Base-by-base conservation (phyloP, 2,888 invertebrate species). In the Eilema depressum region DNA sequence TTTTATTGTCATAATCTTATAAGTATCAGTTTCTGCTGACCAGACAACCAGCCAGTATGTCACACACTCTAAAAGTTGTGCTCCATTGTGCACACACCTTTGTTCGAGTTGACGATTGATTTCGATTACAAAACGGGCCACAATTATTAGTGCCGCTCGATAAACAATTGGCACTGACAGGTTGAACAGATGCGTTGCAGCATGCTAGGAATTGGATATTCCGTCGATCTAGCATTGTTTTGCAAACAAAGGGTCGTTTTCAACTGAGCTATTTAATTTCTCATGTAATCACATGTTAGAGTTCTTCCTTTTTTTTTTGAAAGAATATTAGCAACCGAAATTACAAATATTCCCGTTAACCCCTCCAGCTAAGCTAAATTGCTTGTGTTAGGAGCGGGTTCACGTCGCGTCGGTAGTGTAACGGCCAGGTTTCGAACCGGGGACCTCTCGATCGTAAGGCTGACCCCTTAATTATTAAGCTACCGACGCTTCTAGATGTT, bases 21-120 rank as follows among this genome's bases (percentile, higher is more conserved):
- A n/a, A n/a, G 20, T 20, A 53, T n/a, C n/a, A 20, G 20, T 20
- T 53, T n/a, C 33, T 53, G 41, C 53, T 65, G 12, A 60, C 64
- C 66, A 70, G 41, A 17, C 69, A n/a, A 63, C 17, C 74, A 11
- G 0, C 0, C 86, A 71, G 85, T 92, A 85, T 88, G 86, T 91
- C 85, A 72, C 69, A 56, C 68, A 70, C 81, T 81, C 83, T 88
- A 88, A 90, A 93, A 92, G 85, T 89, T 86, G 85, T 76, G 82
- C 72, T 80, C 88, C 85, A 89, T 92, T 92, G 91, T 90, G 83
- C 85, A 74, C 78, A 81, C 81, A 88, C 87, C 91, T 89, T 92
- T 93, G 92, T 92, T 89, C 89, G 89, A 89, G 90, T 91, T 91
- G 89, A 89, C 92, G 92, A 93, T 92, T 92, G 94, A 92, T 92